These are phyloP conservation scores for Elachura formosa DNA, from an alignment of 2,113 vertebrate species.

Conservation along the genomic window DNA sequence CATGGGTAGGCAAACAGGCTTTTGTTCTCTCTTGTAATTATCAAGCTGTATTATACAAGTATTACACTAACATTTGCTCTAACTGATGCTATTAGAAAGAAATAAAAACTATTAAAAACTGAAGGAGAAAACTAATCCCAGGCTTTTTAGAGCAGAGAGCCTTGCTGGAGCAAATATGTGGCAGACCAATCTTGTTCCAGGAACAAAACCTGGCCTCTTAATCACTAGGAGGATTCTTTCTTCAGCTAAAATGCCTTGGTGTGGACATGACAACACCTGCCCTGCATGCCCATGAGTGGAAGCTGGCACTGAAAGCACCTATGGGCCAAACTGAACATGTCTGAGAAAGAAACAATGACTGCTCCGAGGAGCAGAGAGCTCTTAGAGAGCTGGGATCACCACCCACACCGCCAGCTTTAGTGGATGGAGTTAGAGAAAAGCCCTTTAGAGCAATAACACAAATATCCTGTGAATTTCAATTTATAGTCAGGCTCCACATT, in stretches of 20 bases:
- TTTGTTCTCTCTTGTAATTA: constrained; percentile 49
- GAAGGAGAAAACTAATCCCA: neutral
- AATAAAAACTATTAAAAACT: neutral
- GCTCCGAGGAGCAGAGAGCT: neutral
- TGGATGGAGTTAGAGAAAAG: neutral
- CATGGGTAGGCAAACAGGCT: neutral
- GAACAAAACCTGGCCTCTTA: neutral
- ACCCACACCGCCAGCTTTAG: neutral
- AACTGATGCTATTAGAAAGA: neutral
- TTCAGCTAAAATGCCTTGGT: neutral
- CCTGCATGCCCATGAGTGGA: neutral
- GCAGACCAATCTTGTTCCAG: neutral
- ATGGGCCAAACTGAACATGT: neutral
- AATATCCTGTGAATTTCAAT: neutral
- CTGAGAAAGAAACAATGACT: neutral
- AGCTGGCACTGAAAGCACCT: neutral
- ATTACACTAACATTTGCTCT: neutral
- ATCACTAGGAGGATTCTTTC: neutral
- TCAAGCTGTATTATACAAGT: neutral
- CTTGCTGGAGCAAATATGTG: neutral
- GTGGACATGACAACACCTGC: neutral
- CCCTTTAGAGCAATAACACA: neutral
- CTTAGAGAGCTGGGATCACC: neutral
- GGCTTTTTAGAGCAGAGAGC: neutral
- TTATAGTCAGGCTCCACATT: neutral